Conservation (phyloP, 2,888 invertebrate genomes). For the Frankliniella fusca region DNA sequence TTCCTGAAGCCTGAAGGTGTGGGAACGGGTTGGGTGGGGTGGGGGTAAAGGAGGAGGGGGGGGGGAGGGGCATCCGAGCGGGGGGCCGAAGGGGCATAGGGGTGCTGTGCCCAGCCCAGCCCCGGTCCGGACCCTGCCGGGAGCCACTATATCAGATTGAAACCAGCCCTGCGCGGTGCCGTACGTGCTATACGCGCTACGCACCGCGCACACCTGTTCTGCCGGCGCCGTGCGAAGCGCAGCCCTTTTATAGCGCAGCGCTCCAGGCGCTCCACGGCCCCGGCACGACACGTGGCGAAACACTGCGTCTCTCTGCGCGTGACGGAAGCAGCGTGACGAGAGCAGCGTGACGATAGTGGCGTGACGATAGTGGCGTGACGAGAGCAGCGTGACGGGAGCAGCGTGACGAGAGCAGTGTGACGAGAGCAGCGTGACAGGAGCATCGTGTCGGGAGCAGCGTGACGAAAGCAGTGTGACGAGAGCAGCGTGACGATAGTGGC, state of each 20-base stretch:
- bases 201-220: neutral
- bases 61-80: neutral
- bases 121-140: neutral
- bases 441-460: too few species aligned
- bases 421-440: too few species aligned
- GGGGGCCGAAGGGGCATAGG: neutral
- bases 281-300: neutral
- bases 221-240: neutral
- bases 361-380: neutral
- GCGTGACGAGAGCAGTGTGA: too few species aligned
- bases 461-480: too few species aligned
- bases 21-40: neutral
- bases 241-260: neutral
- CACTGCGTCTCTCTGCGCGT: too few species aligned
- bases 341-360: neutral
- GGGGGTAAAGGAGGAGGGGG: neutral
- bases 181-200: too few species aligned
- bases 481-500: too few species aligned
- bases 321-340: too few species aligned
- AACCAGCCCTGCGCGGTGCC: too few species aligned
- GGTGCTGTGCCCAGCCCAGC: neutral
- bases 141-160: constrained; percentile 15
- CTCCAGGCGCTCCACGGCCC: neutral
- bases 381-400: neutral
- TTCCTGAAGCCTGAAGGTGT: neutral